Evolutionary conservation across 35 echinoderm and acorn worm genomes (phyloP), one percentile per base, ranked within the genome.

Genomic region (Stichopus chloronotus): DNA sequence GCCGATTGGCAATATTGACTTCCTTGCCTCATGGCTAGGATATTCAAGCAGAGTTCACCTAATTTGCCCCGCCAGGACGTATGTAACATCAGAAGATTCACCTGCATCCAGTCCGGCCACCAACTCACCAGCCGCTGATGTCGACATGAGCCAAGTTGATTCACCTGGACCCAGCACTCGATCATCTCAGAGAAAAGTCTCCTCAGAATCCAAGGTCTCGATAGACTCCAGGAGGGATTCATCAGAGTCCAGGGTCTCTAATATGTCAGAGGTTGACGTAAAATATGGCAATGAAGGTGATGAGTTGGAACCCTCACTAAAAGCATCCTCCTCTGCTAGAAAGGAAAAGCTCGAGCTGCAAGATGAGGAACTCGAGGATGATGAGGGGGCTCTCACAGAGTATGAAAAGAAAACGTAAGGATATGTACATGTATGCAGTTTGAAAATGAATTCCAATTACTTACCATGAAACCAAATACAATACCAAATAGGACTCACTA

Each of bases 71-170:
- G 30, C 13, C n/a, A 91, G 90, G 17, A 57, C 71, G 17, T 79
- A 78, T 53, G 54, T 78, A 57, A 79, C 76, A 79, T 53, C 90
- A 56, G 90, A 91, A 22, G 90, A 91, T 23, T 91, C 90, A 7
- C 90, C 90, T 22, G 90, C 30, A 21, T 91, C 90, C 5, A 91
- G 90, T n/a, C 90, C 90, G 57, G 76, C 90, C 23, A 91, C 90
- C 69, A 79, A 59, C 25, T 91, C 90, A 19, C 90, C 90, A 13
- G 90, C 65, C 24, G 68, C 90, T 5, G 90, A 77, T 52, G 7
- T 79, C 12, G 90, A 91, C 88, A 69, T 69, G 60, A 58, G 69
- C 56, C 88, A n/a, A 58, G 84, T 87, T 25, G 84, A 87, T 21
- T 87, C 88, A 20, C 88, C 88, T 7, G 69, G 69, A 54, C 88